Conservation (phyloP, 2,888 invertebrate genomes). For the Cephus sareptanus region DNA sequence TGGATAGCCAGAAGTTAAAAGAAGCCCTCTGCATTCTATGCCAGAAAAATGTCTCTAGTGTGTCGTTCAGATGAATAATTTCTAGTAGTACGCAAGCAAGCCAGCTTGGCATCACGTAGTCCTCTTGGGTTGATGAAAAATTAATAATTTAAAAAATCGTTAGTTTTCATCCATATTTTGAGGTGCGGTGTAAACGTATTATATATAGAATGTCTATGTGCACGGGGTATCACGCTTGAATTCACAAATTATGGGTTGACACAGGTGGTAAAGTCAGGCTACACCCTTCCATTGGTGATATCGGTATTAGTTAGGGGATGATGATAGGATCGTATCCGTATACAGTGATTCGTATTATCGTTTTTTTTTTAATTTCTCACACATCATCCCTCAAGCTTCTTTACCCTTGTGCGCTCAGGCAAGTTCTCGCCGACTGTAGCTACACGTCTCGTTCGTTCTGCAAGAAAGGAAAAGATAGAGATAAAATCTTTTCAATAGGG, state of each 20-base stretch:
- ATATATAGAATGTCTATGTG: neutral
- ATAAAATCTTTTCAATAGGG: neutral
- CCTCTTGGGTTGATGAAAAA: neutral
- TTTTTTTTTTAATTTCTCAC: neutral
- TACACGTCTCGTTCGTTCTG: neutral
- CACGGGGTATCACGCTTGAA: conserved; percentile 17
- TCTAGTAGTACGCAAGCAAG: neutral
- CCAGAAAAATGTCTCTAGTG: neutral
- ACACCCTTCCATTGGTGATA: neutral
- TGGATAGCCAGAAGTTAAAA: too few relatives aligned
- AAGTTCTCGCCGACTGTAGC: neutral
- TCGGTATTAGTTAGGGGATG: conserved; percentile 4
- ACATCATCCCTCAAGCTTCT: neutral
- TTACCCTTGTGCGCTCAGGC: neutral
- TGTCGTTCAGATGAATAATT: neutral
- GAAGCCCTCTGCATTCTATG: neutral
- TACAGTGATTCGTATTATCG: neutral
- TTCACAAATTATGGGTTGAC: conserved; percentile 31
- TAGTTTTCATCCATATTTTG: neutral
- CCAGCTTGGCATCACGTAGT: neutral
- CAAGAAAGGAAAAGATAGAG: neutral
- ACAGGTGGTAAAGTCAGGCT: conserved; percentile 22
- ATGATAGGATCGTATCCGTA: neutral
- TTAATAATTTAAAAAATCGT: neutral
- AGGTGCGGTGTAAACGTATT: neutral